A percentile compares a stretch with the other conserved stretches of the same genome.
phyloP scores from a whole-genome alignment of 2,888 invertebrate genomes.

The Bombylius major region DNA sequence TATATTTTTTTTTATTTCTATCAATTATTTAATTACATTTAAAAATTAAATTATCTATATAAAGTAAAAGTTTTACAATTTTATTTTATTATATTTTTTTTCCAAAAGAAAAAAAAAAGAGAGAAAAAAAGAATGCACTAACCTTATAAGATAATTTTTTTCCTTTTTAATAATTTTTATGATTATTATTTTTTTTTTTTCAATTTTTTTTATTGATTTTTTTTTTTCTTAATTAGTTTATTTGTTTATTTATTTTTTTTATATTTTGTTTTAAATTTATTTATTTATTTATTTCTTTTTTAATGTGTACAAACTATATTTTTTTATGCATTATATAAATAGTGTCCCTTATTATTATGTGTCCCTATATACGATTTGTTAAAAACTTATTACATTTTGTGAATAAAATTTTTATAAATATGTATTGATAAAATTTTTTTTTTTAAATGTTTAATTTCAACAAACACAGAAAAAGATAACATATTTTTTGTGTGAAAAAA shows the following conservation, averaged over 20 bases:
- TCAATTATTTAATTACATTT: background rate
- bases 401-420: no score
- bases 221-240: slow-evolving; percentile 4
- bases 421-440: no score
- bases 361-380: no score
- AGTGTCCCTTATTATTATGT: no score
- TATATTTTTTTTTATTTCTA: background rate
- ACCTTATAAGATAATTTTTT: slow-evolving; percentile 27
- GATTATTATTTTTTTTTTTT: slow-evolving; percentile 6
- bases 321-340: no score
- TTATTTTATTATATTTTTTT: background rate
- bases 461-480: no score
- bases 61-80: background rate
- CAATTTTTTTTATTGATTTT: slow-evolving; percentile 11
- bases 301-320: no score
- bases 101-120: no score
- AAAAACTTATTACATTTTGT: no score
- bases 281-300: background rate
- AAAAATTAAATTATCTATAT: background rate
- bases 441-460: no score
- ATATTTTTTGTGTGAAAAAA: no score
- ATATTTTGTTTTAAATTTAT: slow-evolving; percentile 5
- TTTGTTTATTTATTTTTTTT: slow-evolving; percentile 8
- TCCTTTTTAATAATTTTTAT: slow-evolving; percentile 2
- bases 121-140: slow-evolving; percentile 28